phyloP scores from a whole-genome alignment of 2,113 vertebrate species.

The Asarcornis scutulata region DNA sequence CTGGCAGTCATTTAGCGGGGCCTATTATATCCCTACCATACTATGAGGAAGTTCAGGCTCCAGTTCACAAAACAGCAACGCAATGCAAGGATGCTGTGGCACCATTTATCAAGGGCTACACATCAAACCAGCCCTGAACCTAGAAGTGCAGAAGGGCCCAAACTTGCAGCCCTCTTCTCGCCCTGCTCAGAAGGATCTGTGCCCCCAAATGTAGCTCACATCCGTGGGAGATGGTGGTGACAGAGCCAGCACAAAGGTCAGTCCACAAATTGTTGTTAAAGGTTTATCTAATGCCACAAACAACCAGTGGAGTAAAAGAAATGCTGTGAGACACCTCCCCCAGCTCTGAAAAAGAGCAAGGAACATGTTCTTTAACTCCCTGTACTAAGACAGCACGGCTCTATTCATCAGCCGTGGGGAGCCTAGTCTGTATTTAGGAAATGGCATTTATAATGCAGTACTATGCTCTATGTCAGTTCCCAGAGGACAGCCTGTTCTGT shows the following conservation, averaged over 20 bases:
- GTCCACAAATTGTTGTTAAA: neutral
- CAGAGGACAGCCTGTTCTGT: constrained; percentile 3
- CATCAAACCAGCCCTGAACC: neutral
- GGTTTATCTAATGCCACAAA: neutral
- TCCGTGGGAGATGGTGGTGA: neutral
- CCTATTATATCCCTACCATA: neutral
- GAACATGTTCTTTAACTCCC: constrained; percentile 26
- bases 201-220: neutral
- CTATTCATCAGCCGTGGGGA: constrained; percentile 20
- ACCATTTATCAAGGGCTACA: neutral
- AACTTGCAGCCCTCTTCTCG: neutral
- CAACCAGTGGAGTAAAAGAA: neutral
- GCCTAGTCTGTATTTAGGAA: constrained; percentile 35
- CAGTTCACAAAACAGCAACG: neutral
- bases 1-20: neutral
- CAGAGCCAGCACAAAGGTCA: neutral
- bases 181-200: neutral
- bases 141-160: neutral
- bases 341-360: neutral
- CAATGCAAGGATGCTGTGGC: neutral
- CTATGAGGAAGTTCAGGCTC: neutral
- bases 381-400: neutral
- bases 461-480: constrained; percentile 36
- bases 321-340: neutral
- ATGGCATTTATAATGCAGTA: constrained; percentile 52